Base-by-base conservation (phyloP, 2,888 invertebrate species). In the Digitonthophagus gazella region DNA sequence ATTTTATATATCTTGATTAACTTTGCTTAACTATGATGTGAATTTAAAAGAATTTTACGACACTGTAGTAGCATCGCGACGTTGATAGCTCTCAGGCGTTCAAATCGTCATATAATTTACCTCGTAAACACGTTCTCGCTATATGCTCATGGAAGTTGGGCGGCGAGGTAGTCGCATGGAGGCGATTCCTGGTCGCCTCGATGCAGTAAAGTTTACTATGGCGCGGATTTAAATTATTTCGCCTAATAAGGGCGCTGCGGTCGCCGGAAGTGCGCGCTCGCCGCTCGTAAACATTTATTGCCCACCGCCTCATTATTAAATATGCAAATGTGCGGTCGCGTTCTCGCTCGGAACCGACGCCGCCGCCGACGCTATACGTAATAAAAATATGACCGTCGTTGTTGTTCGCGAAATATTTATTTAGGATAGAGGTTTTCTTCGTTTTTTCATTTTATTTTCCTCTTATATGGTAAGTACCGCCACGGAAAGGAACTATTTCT, bases 81-180 rank as follows among this genome's bases (percentile, higher is more conserved):
- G 61, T 18, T 19, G 61, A 19, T 14, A 5, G 18, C 18, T 14
- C 11, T 61, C n/a, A 14, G 61, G 5, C 61, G 3, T 20, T 8
- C 18, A 61, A 16, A 61, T 20, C 18, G 61, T 20, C 20, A 58
- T 58, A 58, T 67, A 67, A 67, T 67, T 58, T 67, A 28, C 67
- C 57, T 67, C 67, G 58, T 67, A 67, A 67, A 67, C 67, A 67
- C 18, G 55, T 18, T 16, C 2, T 19, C 15, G 58, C 16, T 18
- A n/a, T 58, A n/a, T n/a, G 15, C 16, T 20, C 18, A 18, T 61
- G 18, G 18, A 19, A 11, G 61, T 20, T 3, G 18, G 18, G n/a
- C 4, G 18, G n/a, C 61, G 18, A 6, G 2, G 19, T 16, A 18
- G n/a, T n/a, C 61, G 16, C 61, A 2, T 16, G n/a, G 2, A 18